phyloP scores from a whole-genome alignment of 2,888 invertebrate species.

The Cepaea hortensis region DNA sequence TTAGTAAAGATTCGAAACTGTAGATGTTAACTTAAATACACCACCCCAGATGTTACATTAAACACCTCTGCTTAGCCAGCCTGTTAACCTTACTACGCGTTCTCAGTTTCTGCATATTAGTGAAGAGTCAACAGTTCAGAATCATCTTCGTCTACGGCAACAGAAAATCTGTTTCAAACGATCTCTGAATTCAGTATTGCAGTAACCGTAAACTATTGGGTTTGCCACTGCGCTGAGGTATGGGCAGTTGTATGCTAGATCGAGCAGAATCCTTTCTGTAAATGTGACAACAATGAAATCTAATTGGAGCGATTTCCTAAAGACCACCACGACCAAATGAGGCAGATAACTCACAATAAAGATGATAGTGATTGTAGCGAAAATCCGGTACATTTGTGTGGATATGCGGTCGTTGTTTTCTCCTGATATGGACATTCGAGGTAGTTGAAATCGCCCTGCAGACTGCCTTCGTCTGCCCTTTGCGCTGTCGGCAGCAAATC shows the following conservation, averaged over 20 bases:
- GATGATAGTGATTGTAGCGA: slow-evolving; percentile 44
- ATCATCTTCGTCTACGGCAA: neutral
- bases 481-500: neutral
- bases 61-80: too few relatives aligned
- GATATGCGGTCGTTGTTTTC: slow-evolving; percentile 19
- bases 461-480: neutral
- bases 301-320: neutral
- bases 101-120: too few relatives aligned
- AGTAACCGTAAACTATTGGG: slow-evolving; percentile 49
- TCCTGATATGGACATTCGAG: neutral
- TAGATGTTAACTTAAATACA: too few relatives aligned
- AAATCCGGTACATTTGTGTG: slow-evolving; percentile 45
- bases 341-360: slow-evolving; percentile 51
- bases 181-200: slow-evolving; percentile 43
- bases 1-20: too few relatives aligned
- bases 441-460: too few relatives aligned
- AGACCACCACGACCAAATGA: slow-evolving; percentile 44
- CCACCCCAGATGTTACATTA: too few relatives aligned
- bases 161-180: slow-evolving; percentile 27
- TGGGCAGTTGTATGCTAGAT: slow-evolving; percentile 49
- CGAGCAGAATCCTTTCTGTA: slow-evolving; percentile 27
- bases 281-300: slow-evolving; percentile 23
- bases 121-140: too few relatives aligned
- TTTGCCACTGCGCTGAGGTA: slow-evolving; percentile 50
- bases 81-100: too few relatives aligned